Evolutionary conservation across 2,797 vertebrate species (phyloP).

Genomic region (Tolypeutes matacus): DNA sequence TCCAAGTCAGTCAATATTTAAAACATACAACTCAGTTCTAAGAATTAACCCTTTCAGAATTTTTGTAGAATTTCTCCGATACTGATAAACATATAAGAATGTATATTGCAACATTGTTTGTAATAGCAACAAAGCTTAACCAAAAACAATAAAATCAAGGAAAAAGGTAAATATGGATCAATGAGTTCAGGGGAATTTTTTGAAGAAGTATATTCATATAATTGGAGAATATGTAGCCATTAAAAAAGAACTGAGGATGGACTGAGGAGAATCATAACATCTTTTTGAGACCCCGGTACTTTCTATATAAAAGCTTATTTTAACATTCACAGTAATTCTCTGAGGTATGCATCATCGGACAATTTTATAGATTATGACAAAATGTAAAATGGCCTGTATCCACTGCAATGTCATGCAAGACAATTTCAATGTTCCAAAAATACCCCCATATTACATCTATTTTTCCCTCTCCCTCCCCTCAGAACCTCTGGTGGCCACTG

Average conservation of each 20-base stretch:
- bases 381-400: no score
- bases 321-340: background rate
- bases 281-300: background rate
- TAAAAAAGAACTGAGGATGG: background rate
- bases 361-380: no score
- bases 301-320: background rate
- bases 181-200: background rate
- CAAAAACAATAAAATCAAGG: background rate
- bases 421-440: no score
- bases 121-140: background rate
- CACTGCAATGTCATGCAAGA: no score
- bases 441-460: no score
- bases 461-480: no score
- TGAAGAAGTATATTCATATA: background rate
- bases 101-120: background rate
- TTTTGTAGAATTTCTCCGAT: background rate
- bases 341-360: background rate
- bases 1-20: background rate
- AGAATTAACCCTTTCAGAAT: background rate
- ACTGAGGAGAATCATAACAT: background rate
- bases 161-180: background rate
- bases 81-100: no score
- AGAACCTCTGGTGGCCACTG: no score
- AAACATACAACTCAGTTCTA: background rate
- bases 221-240: background rate